These are phyloP conservation scores for Lichenostomus cassidix DNA, from an alignment of 2,113 vertebrate genomes.

Conservation along the genomic window DNA sequence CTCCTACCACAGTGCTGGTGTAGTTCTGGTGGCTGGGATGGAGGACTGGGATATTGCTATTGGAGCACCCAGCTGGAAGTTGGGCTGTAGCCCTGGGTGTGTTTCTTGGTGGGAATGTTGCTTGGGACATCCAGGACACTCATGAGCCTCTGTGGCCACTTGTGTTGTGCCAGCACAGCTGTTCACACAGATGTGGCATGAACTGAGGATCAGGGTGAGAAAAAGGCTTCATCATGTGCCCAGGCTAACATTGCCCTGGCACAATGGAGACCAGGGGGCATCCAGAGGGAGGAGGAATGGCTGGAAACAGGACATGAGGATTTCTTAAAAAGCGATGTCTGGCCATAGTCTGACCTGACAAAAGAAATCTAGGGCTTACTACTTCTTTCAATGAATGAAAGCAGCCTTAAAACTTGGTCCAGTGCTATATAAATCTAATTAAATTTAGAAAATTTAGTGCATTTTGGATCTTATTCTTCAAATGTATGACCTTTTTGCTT, in stretches of 20 bases:
- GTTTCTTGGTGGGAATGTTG: not conserved
- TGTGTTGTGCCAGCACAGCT: not conserved
- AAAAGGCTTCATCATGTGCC: not conserved
- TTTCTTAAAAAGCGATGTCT: not conserved
- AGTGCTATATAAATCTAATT: not conserved
- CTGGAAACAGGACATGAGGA: not conserved
- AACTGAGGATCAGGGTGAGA: not conserved
- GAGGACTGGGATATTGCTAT: not conserved
- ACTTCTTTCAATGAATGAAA: not conserved
- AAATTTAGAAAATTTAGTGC: not conserved
- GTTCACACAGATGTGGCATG: not conserved
- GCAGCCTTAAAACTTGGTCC: not conserved
- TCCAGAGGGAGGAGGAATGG: not conserved
- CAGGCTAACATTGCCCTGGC: not conserved
- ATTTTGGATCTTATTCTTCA: not conserved
- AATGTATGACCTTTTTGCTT: not conserved
- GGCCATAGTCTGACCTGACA: not conserved
- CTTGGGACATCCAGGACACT: not conserved
- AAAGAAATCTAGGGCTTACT: not conserved
- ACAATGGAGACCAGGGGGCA: not conserved
- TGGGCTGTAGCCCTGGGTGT: not conserved
- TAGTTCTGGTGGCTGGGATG: not conserved
- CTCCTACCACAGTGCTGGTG: not conserved
- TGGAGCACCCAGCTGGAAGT: not conserved
- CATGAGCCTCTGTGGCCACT: not conserved